phyloP scores from a whole-genome alignment of 2,888 invertebrate genomes.

The Scelioninae gen. 2 region DNA sequence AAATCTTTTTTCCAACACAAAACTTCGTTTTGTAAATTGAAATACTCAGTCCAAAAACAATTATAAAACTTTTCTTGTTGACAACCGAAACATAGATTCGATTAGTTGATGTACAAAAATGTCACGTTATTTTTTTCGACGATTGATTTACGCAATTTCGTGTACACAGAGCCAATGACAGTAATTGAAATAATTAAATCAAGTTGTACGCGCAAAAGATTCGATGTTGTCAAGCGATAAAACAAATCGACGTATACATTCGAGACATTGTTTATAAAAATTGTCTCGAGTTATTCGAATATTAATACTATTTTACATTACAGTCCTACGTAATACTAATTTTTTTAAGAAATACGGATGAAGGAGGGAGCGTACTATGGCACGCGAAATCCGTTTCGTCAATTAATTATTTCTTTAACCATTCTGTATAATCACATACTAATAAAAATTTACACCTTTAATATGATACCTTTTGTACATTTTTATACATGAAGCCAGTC shows the following conservation, averaged over 20 bases:
- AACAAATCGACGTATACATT: conserved; percentile 23
- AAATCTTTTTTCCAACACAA: too few relatives aligned
- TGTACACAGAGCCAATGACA: conserved; percentile 3
- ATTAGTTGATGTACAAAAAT: too few relatives aligned
- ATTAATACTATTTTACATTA: conserved; percentile 25
- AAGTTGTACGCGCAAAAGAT: conserved; percentile 10
- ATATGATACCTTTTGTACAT: conserved; percentile 30
- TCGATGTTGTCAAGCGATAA: conserved; percentile 15
- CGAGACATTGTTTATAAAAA: conserved; percentile 16
- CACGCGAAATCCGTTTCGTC: conserved; percentile 35
- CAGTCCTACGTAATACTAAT: conserved; percentile 23
- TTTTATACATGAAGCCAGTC: conserved; percentile 18
- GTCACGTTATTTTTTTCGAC: too few relatives aligned
- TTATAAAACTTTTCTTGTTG: too few relatives aligned
- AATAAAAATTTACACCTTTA: conserved; percentile 11
- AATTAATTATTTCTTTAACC: conserved; percentile 12
- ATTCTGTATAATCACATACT: conserved; percentile 15
- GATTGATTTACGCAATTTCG: too few relatives aligned
- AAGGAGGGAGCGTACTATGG: conserved; percentile 40
- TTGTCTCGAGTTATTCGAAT: conserved; percentile 15
- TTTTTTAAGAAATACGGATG: conserved; percentile 37
- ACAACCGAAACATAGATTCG: too few relatives aligned
- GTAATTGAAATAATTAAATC: conserved; percentile 12
- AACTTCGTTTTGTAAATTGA: too few relatives aligned
- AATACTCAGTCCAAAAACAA: too few relatives aligned